These are phyloP conservation scores for Charanyca ferruginea DNA, from an alignment of 2,888 invertebrate genomes.

Conservation along the genomic window DNA sequence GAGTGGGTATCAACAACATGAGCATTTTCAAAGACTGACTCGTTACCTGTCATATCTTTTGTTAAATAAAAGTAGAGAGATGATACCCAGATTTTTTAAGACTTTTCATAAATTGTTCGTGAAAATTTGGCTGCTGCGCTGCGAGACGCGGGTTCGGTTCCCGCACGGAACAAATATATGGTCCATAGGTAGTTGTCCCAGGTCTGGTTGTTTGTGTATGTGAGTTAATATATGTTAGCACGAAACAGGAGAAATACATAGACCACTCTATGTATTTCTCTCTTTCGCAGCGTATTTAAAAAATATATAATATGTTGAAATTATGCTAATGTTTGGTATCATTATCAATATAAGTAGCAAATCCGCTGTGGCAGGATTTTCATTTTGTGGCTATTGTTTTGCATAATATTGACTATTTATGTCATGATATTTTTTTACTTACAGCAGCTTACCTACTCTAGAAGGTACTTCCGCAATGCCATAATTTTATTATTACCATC, in stretches of 20 bases:
- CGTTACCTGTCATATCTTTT: not conserved
- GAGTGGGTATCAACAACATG: not conserved
- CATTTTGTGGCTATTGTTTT: constrained; percentile 6
- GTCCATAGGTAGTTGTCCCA: too few relatives aligned
- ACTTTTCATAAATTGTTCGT: not conserved
- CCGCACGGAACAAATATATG: too few relatives aligned
- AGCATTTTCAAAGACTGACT: not conserved
- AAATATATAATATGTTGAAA: too few relatives aligned
- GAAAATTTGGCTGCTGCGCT: too few relatives aligned
- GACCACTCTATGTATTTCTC: too few relatives aligned
- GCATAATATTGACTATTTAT: constrained; percentile 24
- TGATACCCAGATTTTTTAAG: not conserved
- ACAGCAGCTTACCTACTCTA: constrained; percentile 12
- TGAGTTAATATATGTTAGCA: too few relatives aligned
- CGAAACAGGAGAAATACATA: too few relatives aligned
- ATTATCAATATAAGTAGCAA: not conserved
- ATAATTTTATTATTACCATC: not conserved
- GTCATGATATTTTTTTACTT: constrained; percentile 5
- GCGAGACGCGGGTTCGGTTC: too few relatives aligned
- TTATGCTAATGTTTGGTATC: not conserved
- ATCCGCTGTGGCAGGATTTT: constrained; percentile 18
- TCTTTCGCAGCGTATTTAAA: too few relatives aligned
- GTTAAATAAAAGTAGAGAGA: not conserved
- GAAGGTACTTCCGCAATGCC: constrained; percentile 11
- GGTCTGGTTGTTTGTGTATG: too few relatives aligned